Conservation (phyloP, 2,888 invertebrate species). For the Steinernema scapterisci region DNA sequence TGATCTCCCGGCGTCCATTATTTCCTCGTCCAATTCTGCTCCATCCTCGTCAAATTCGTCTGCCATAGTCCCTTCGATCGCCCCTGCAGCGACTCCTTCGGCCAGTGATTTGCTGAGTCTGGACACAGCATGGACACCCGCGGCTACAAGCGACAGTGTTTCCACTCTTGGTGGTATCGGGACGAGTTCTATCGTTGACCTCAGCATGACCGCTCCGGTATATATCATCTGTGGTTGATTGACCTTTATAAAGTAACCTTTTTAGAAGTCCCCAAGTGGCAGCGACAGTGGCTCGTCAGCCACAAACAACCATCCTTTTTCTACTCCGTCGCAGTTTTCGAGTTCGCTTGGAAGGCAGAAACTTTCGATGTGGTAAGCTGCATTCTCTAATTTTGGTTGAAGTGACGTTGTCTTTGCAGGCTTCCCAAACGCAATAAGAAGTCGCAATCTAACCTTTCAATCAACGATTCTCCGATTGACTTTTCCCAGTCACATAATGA, state of each 20-base stretch:
- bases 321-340: constrained; percentile 43
- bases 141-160: constrained; percentile 1
- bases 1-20: constrained; percentile 44
- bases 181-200: not conserved
- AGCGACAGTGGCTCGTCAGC: constrained; percentile 13
- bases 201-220: not conserved
- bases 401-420: not conserved
- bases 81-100: constrained; percentile 33
- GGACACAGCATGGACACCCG: constrained; percentile 36
- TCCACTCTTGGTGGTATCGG: not conserved
- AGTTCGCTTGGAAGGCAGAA: constrained; percentile 50
- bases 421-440: constrained; percentile 8
- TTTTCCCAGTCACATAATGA: constrained; percentile 42
- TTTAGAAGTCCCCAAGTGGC: constrained; percentile 20
- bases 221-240: too few relatives aligned
- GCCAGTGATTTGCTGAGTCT: constrained; percentile 45
- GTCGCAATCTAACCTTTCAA: constrained; percentile 47
- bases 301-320: constrained; percentile 18
- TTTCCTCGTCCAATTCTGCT: constrained; percentile 42
- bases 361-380: constrained; percentile 43
- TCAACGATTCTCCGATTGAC: constrained; percentile 35
- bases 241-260: not conserved
- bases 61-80: constrained; percentile 38
- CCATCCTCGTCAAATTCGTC: constrained; percentile 53
- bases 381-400: not conserved